Evolutionary conservation across 1,140 invertebrate species (phyloP), one percentile per base, ranked within the genome.

Genomic region (Trachelipus rathkii): DNA sequence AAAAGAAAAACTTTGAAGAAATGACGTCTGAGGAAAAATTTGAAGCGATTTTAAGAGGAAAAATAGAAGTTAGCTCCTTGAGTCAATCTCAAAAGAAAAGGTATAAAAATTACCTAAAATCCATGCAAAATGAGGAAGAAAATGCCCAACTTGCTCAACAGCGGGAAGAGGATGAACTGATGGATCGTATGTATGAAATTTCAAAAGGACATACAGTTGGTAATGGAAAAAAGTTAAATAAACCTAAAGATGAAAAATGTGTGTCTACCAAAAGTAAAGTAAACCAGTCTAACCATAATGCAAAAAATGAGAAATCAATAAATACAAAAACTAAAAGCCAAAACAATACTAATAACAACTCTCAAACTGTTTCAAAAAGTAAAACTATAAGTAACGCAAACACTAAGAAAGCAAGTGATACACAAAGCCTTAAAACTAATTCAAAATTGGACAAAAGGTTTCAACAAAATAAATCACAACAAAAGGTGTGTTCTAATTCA

Each of bases 161-260:
- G 44, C 72, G 76, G 23, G 80, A 81, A 46, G 80, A 81, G 53
- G 80, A 81, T 73, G 80, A 81, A 43, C 66, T 81, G 9, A 81
- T 81, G 80, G 80, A 81, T 73, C 80, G 78, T 66, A 75, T 81
- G 73, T 81, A 81, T 66, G 74, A 79, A 53, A 60, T 81, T 33
- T 75, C 77, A n/a, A 78, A 74, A 24, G 75, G 80, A 23, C 73
- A 77, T 43, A 67, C 46, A 33, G 33, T 33, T 33, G 33, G 33
- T 33, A 33, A 33, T 44, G 15, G 67, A 13, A 50, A 80, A 73
- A 71, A 80, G 44, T 13, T 23, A 23, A 72, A 33, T 73, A 43
- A 10, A 50, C 19, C 21, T n/a, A 60, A 75, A 46, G n/a, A 33
- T 43, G 60, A 75, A 23, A 21, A 11, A 21, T 68, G 66, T 33